A percentile compares a stretch with the other conserved stretches of the same genome.
Conservation (phyloP, 2,888 invertebrate genomes). For the Sthenelais limicola region DNA sequence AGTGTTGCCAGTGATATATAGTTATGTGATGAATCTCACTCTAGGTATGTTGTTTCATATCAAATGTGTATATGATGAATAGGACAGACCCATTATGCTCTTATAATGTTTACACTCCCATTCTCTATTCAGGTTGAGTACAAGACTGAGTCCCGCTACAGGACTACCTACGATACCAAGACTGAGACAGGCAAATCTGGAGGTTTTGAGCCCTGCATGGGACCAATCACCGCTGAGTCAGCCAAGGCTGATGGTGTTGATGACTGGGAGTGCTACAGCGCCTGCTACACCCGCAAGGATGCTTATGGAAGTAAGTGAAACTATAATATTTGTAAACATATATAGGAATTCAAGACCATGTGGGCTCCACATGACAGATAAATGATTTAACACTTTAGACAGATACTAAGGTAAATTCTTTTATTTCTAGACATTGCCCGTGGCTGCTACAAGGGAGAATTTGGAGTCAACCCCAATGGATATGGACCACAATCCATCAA, state of each 20-base stretch:
- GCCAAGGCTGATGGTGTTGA: neutral
- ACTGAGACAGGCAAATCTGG: neutral
- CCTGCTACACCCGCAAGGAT: neutral
- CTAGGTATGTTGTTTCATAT: too few relatives aligned
- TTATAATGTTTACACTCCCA: too few relatives aligned
- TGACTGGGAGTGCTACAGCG: neutral
- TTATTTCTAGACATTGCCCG: neutral
- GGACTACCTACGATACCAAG: neutral
- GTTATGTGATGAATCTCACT: too few relatives aligned
- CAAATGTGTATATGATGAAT: too few relatives aligned
- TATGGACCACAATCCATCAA: neutral
- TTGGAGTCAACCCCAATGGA: neutral
- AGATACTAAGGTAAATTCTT: neutral
- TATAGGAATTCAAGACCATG: too few relatives aligned
- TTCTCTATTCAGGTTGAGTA: neutral
- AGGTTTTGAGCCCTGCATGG: neutral
- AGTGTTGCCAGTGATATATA: too few relatives aligned
- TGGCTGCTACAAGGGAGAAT: slow-evolving; percentile 5
- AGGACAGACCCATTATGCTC: too few relatives aligned
- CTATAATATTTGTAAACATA: neutral
- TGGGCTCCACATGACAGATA: too few relatives aligned
- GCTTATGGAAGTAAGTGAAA: neutral
- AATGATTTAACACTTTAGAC: too few relatives aligned
- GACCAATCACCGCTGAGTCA: neutral
- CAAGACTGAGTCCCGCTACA: slow-evolving; percentile 1